These are phyloP conservation scores for Cheilinus undulatus DNA, from an alignment of 2,113 vertebrate genomes.

Conservation along the genomic window DNA sequence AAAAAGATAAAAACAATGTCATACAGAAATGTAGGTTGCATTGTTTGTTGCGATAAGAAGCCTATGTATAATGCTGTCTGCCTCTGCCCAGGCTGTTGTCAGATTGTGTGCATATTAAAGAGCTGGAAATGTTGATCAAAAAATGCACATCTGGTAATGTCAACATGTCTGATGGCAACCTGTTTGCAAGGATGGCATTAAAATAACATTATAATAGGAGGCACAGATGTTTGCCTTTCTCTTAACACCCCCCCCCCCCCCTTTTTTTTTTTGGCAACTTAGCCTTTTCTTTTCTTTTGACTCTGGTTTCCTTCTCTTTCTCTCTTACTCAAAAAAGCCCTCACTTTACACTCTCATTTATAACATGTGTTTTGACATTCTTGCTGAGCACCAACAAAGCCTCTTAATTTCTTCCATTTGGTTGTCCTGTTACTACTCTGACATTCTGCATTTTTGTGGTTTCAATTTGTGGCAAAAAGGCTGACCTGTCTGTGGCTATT, in stretches of 20 bases:
- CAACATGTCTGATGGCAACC: too few relatives aligned
- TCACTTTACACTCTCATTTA: constrained; percentile 62
- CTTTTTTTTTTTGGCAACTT: background rate
- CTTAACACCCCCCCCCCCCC: too few relatives aligned
- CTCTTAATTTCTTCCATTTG: constrained; percentile 76
- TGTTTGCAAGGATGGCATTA: too few relatives aligned
- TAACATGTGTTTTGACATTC: constrained; percentile 79
- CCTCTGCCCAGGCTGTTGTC: too few relatives aligned
- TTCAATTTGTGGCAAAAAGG: constrained; percentile 51
- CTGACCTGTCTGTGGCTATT: constrained; percentile 49
- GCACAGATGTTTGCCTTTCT: too few relatives aligned
- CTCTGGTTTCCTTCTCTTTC: background rate
- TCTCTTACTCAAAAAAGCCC: constrained; percentile 26
- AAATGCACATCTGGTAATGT: too few relatives aligned
- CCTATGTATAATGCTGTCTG: too few relatives aligned
- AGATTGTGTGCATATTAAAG: too few relatives aligned
- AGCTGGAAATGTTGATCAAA: too few relatives aligned
- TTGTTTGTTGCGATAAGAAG: too few relatives aligned
- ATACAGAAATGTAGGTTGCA: too few relatives aligned
- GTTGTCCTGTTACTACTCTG: constrained; percentile 51
- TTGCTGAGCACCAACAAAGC: constrained; percentile 71
- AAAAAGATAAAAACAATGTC: too few relatives aligned
- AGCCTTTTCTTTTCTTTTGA: background rate
- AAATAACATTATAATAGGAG: background rate
- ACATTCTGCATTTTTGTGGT: constrained; percentile 61